Evolutionary conservation across 2,797 vertebrate genomes (phyloP), one percentile per base, ranked within the genome.

Genomic region (Chromis chromis): DNA sequence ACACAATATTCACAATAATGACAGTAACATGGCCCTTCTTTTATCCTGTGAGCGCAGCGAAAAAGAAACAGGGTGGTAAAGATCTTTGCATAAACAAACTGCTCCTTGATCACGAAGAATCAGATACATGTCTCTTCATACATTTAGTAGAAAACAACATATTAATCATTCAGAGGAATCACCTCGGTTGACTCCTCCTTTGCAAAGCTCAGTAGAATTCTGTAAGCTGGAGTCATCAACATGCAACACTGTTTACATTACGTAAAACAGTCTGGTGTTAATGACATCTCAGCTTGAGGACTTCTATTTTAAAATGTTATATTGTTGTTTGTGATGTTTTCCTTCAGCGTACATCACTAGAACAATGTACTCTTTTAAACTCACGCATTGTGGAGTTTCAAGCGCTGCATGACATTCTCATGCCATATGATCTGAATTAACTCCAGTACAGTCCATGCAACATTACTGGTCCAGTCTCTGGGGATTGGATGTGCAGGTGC

Each of bases 141-240:
- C 28, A 48, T 59, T 66, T 33, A 24, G 61, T n/a, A 9, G 1
- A 50, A 65, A 65, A 57, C 62, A 68, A 49, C 63, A 66, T 16
- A 21, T 73, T 46, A 61, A 24, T 72, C 57, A 79, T 40, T 67
- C 27, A 52, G 13, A 49, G 52, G 58, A 64, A 53, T 44, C 36
- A 59, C 65, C 55, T 71, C 54, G 27, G 57, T 17, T 70, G 48
- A 56, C 48, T 71, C 67, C 14, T 52, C 24, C 24, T 48, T 60
- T 60, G 50, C 50, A 70, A 46, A 67, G 44, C 61, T 78, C 66
- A 21, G 58, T 36, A 57, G 31, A 72, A 70, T 65, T 46, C 40
- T 52, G 67, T 36, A 69, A 39, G 65, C 33, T 50, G 49, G 60
- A 8, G 16, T 74, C 39, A 74, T 70, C 65, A 49, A n/a, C 19